phyloP scores from a whole-genome alignment of 2,888 invertebrate genomes.

The Tubulanus polymorphus region DNA sequence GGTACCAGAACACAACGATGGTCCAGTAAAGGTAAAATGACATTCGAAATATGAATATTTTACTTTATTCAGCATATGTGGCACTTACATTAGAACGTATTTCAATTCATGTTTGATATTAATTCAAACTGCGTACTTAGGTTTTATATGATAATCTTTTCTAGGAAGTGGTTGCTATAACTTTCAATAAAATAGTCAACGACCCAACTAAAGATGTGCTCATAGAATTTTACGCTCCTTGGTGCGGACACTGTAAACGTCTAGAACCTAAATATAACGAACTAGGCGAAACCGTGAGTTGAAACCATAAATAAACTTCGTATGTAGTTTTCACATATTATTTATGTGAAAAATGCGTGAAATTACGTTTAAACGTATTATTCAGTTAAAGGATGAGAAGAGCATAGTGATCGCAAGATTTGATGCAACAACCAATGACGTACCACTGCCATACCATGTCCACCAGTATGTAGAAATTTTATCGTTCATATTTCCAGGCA shows the following conservation, averaged over 20 bases:
- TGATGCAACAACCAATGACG: conserved; percentile 98
- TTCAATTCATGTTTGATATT: too few species aligned
- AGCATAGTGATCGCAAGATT: conserved; percentile 87
- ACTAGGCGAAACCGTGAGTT: conserved; percentile 65
- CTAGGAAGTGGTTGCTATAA: conserved; percentile 86
- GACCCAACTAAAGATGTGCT: conserved; percentile 89
- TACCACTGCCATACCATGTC: conserved; percentile 84
- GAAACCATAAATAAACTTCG: too few species aligned
- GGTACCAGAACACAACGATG: conserved; percentile 76
- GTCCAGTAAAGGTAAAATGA: conserved; percentile 55
- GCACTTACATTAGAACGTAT: too few species aligned
- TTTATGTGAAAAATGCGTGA: too few species aligned
- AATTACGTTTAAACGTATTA: too few species aligned
- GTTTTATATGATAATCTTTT: too few species aligned
- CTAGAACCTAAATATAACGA: conserved; percentile 91
- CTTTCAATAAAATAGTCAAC: conserved; percentile 89
- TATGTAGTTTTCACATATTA: too few species aligned
- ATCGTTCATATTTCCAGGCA: too few species aligned
- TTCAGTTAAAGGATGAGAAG: conserved; percentile 74
- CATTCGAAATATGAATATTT: too few species aligned
- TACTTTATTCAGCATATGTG: too few species aligned
- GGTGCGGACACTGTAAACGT: conserved; percentile 96
- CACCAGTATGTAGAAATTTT: conserved; percentile 74
- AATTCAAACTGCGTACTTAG: too few species aligned
- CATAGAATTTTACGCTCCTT: conserved; percentile 98